phyloP scores from a whole-genome alignment of 2,888 invertebrate genomes.

The Microplitis manilae region DNA sequence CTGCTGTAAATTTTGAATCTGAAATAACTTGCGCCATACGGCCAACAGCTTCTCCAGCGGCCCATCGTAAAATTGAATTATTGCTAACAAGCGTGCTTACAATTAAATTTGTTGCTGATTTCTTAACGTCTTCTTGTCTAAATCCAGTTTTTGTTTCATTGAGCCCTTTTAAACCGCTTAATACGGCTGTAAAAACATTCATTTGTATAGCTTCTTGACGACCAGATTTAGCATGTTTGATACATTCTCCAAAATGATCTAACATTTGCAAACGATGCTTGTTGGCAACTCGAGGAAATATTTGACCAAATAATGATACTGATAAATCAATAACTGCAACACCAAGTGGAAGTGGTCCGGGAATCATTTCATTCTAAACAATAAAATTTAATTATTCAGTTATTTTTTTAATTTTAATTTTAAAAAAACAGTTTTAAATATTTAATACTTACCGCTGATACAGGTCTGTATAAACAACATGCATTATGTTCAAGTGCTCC shows the following conservation, averaged over 20 bases:
- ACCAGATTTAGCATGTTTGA: constrained; percentile 91
- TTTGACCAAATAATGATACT: constrained; percentile 91
- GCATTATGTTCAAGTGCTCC: constrained; percentile 98
- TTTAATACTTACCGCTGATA: constrained; percentile 73
- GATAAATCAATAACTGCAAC: constrained; percentile 97
- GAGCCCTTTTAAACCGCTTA: constrained; percentile 90
- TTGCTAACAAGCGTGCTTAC: constrained; percentile 84
- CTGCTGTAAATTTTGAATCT: constrained; percentile 89
- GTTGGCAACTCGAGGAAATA: constrained; percentile 94
- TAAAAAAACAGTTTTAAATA: background rate
- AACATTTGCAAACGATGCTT: constrained; percentile 98
- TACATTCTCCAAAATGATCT: constrained; percentile 96
- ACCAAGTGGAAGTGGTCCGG: constrained; percentile 91
- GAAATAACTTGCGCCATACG: constrained; percentile 92
- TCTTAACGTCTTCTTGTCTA: constrained; percentile 92
- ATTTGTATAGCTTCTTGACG: constrained; percentile 96
- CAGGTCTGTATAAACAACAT: constrained; percentile 88
- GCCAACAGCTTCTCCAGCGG: constrained; percentile 95
- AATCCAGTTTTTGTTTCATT: constrained; percentile 89
- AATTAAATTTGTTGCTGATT: constrained; percentile 85
- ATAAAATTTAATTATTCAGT: constrained; percentile 20
- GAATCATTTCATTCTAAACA: constrained; percentile 75
- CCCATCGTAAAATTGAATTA: constrained; percentile 89
- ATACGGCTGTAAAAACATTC: constrained; percentile 94
- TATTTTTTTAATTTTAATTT: constrained; percentile 16